phyloP scores from a whole-genome alignment of 1,140 invertebrate species.

The Drosophila sp. region DNA sequence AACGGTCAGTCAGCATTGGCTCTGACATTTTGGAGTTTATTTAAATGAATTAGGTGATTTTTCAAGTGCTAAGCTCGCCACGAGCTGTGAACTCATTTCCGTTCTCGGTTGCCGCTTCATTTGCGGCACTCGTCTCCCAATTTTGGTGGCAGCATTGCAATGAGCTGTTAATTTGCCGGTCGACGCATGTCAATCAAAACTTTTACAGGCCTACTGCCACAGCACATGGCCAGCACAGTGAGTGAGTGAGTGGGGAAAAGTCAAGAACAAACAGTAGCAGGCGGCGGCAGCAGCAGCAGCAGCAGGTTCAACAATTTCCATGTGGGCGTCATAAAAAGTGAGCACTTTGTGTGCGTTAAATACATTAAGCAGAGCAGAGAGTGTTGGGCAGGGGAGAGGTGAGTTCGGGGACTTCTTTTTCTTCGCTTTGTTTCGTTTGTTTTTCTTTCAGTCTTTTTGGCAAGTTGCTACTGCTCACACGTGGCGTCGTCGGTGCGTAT shows the following conservation, averaged over 20 bases:
- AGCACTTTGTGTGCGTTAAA: conserved; percentile 49
- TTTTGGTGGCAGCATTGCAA: conserved; percentile 60
- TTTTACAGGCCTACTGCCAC: conserved; percentile 51
- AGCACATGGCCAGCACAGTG: background rate
- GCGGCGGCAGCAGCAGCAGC: background rate
- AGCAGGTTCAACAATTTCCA: conserved; percentile 20
- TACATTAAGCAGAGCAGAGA: conserved; percentile 47
- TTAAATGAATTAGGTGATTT: conserved; percentile 82
- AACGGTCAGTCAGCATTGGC: conserved; percentile 61
- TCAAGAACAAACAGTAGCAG: conserved; percentile 23
- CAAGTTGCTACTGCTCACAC: conserved; percentile 35
- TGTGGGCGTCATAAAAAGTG: conserved; percentile 43
- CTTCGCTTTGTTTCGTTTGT: conserved; percentile 5
- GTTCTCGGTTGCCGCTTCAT: conserved; percentile 57
- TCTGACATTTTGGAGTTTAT: conserved; percentile 69
- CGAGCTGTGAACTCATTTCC: conserved; percentile 77
- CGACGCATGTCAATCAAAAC: conserved; percentile 66
- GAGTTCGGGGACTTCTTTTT: background rate
- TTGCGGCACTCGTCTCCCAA: conserved; percentile 36
- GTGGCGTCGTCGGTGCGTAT: conserved; percentile 33
- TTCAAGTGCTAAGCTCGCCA: conserved; percentile 76
- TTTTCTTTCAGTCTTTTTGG: background rate
- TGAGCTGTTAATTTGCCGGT: conserved; percentile 70
- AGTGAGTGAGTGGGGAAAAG: conserved; percentile 22
- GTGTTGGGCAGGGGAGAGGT: no score